Evolutionary conservation across 2,113 vertebrate genomes (phyloP), one percentile per base, ranked within the genome.

Genomic region (Xiphorhynchus elegans): DNA sequence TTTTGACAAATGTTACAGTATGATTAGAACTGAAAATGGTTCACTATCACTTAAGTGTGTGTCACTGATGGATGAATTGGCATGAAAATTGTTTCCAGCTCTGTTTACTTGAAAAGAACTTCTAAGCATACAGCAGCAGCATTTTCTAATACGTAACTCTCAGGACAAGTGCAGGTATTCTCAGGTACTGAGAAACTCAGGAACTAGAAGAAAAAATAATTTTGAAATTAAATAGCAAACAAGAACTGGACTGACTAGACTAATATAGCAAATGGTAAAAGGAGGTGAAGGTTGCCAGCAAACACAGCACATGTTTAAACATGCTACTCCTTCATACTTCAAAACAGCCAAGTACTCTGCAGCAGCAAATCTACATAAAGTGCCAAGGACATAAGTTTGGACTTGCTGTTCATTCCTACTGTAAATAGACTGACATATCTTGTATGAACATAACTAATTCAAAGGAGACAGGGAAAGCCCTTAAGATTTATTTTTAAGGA

Each of bases 241-340:
- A 80, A 58, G n/a, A 53, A 63, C 10, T 23, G 35, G 9, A 59
- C 35, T 67, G 42, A 42, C 47, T 55, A 39, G 39, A 39, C 18
- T 47, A 47, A 81, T 1, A 40, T 26, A 92, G 68, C 26, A 55
- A 78, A 55, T 29, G 60, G 44, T n/a, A 37, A 77, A 92, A n/a
- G 76, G 90, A 87, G n/a, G 72, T 55, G 47, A 60, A 88, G 24
- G 76, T 77, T 47, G 50, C 73, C 91, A 84, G 93, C 52, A 84
- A 93, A 56, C 35, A 17, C 18, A 5, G 47, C 15, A 40, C 96
- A 9, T 92, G 96, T 88, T 80, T 31, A 9, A 89, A 95, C 96
- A 60, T 4, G 95, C 84, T 72, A 73, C 56, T 84, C 63, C 64
- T 84, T 42, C 49, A 20, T 35, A 9, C 49, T 60, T 63, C 47